Conservation (phyloP, 2,888 invertebrate species). For the Parthenolecanium corni region DNA sequence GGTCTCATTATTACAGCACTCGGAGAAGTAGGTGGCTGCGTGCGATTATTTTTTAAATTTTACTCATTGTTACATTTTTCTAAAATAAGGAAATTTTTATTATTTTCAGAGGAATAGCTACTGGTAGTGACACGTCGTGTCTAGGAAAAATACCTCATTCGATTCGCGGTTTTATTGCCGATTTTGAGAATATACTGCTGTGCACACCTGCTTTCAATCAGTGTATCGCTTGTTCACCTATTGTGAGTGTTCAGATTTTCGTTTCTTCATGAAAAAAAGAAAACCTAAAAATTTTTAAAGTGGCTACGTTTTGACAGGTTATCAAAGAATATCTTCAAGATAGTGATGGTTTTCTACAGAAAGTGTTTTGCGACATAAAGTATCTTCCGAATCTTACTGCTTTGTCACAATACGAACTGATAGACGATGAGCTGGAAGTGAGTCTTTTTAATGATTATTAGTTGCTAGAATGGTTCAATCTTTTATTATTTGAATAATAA, state of each 20-base stretch:
- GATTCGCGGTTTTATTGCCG: conserved; percentile 79
- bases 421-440: conserved; percentile 50
- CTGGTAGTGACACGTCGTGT: conserved; percentile 47
- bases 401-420: conserved; percentile 50
- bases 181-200: conserved; percentile 69
- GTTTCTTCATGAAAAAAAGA: too few relatives aligned
- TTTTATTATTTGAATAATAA: not conserved
- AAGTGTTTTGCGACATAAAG: conserved; percentile 66
- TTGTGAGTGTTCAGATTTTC: conserved; percentile 30
- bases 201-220: conserved; percentile 74
- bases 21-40: conserved; percentile 46
- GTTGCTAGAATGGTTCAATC: too few relatives aligned
- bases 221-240: conserved; percentile 80
- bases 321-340: conserved; percentile 43
- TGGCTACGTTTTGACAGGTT: conserved; percentile 39
- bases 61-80: too few relatives aligned
- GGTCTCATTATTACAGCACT: conserved; percentile 75
- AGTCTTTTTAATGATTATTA: not conserved
- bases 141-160: conserved; percentile 85
- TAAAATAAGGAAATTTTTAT: too few relatives aligned
- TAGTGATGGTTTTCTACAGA: conserved; percentile 60
- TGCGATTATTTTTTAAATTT: not conserved
- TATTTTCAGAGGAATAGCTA: conserved; percentile 47
- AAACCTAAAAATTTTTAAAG: too few relatives aligned
- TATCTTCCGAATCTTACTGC: conserved; percentile 80